Base-by-base conservation (phyloP, 1,140 invertebrate species). In the Formica exsecta region DNA sequence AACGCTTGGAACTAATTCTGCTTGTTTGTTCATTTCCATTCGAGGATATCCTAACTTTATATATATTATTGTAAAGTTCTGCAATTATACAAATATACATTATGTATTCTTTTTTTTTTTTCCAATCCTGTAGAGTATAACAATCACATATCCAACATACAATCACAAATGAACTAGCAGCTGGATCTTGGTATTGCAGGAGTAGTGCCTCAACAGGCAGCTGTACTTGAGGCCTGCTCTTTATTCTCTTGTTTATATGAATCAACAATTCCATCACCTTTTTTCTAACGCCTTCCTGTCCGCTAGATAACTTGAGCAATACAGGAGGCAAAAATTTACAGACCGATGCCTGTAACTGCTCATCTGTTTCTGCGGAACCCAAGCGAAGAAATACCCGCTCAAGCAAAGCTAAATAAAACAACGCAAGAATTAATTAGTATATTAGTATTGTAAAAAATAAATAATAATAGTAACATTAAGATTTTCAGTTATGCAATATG, bases 41-140 rank as follows among this genome's bases (percentile, higher is more conserved):
- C 98, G 95, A 2, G 98, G 98, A 95, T 97, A 99, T 22, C 98
- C 98, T 96, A 99, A 96, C 94, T 98, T 98, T 62, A 99, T 97
- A 92, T 99, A 99, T 92, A 99, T 98, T 75, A 99, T 98, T 62
- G 98, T 97, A 93, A 99, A 99, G 95, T 99, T 99, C 97, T 98
- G 95, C 36, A 97, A 96, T 91, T 87, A 83, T 41, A 83, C 57
- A 79, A 86, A 86, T 79, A 75, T 54, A 79, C 44, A 25, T 74
- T 61, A 59, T 2, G 4, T 22, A 22, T 22, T 22, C 29, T 32
- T 2, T 1, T 86, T 61, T 38, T 25, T 25, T 89, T 59, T 16
- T 44, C 11, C 4, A 22, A n/a, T 25, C 19, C 64, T 11, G 32
- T 74, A 87, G 54, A 66, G 86, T 70, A 44, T 89, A 16, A 71